Conservation (phyloP, 2,888 invertebrate genomes). For the Nebria brevicollis region DNA sequence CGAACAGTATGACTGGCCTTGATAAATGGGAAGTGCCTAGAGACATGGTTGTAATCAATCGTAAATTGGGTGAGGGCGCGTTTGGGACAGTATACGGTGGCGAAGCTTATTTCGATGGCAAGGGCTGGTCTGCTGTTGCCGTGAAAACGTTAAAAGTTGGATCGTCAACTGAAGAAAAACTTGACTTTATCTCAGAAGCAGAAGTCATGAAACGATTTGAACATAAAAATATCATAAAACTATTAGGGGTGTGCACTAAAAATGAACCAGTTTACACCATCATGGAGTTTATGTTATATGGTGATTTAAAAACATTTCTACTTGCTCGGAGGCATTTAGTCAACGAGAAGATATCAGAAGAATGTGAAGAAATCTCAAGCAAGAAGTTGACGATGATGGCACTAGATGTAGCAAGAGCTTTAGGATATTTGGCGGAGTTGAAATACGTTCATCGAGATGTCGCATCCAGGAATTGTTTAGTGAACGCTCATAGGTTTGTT, state of each 20-base stretch:
- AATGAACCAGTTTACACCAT: conserved; percentile 89
- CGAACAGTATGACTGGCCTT: conserved; percentile 65
- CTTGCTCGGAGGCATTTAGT: conserved; percentile 86
- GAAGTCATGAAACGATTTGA: conserved; percentile 95
- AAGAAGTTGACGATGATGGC: conserved; percentile 86
- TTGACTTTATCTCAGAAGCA: conserved; percentile 92
- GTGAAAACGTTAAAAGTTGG: conserved; percentile 90
- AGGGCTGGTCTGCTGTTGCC: conserved; percentile 85
- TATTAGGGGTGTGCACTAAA: conserved; percentile 87
- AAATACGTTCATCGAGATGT: conserved; percentile 93
- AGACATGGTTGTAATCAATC: conserved; percentile 85
- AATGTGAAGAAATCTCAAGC: conserved; percentile 81
- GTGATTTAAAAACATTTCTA: conserved; percentile 89
- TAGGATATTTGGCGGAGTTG: conserved; percentile 83
- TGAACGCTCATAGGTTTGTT: conserved; percentile 75
- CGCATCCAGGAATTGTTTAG: conserved; percentile 76
- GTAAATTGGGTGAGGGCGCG: conserved; percentile 88
- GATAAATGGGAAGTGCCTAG: conserved; percentile 91
- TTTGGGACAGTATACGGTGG: conserved; percentile 95
- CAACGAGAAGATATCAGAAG: conserved; percentile 67
- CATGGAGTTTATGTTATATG: conserved; percentile 95
- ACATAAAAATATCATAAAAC: conserved; percentile 86
- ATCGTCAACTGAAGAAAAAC: conserved; percentile 83
- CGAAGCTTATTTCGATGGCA: conserved; percentile 77
- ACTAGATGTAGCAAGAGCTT: conserved; percentile 85